Evolutionary conservation across 1,140 invertebrate genomes (phyloP).

Genomic region (Lepidurus couesii): DNA sequence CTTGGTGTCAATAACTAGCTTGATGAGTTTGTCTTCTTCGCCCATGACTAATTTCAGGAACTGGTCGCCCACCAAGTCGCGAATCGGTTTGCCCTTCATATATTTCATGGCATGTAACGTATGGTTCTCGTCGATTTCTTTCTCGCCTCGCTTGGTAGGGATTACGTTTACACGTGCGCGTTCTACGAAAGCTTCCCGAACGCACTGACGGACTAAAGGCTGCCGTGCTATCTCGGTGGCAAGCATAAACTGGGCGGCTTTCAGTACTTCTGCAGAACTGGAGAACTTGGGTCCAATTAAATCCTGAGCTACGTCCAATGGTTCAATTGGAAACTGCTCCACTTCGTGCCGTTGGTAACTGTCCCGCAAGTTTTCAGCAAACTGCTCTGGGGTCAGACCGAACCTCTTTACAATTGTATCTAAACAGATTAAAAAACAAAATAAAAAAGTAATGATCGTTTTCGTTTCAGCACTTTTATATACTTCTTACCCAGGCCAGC

Average conservation of each 20-base stretch:
- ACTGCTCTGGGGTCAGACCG: constrained; percentile 91
- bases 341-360: constrained; percentile 97
- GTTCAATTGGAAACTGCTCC: constrained; percentile 78
- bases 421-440: neutral
- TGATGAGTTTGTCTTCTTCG: constrained; percentile 79
- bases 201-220: constrained; percentile 70
- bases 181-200: constrained; percentile 87
- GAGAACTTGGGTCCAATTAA: constrained; percentile 57
- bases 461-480: constrained; percentile 35
- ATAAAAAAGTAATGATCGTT: no score
- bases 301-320: constrained; percentile 70
- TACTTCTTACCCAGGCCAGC: constrained; percentile 60
- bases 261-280: constrained; percentile 68
- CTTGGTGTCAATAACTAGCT: constrained; percentile 61
- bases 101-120: constrained; percentile 79
- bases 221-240: constrained; percentile 88
- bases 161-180: constrained; percentile 71
- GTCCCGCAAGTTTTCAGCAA: constrained; percentile 93
- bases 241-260: constrained; percentile 88
- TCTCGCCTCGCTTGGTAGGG: constrained; percentile 86
- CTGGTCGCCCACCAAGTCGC: constrained; percentile 81
- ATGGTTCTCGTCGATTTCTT: constrained; percentile 91
- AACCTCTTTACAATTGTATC: constrained; percentile 77
- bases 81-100: constrained; percentile 88
- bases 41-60: constrained; percentile 78